Conservation (phyloP, 2,888 invertebrate species). For the Ferdinandea cuprea region DNA sequence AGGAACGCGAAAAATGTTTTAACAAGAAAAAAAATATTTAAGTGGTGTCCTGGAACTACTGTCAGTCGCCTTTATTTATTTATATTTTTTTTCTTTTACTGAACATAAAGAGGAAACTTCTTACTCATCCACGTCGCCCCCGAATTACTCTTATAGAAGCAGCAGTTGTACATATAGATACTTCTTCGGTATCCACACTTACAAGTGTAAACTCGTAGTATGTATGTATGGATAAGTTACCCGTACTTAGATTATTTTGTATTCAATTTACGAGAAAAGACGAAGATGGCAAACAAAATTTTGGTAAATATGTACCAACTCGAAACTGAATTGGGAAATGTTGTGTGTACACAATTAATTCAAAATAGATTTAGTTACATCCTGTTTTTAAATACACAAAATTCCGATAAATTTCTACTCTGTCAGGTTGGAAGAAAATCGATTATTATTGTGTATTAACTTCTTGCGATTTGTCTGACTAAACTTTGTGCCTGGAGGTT, state of each 20-base stretch:
- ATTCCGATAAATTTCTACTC: not conserved
- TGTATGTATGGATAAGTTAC: not conserved
- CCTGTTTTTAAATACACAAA: slow-evolving; percentile 6
- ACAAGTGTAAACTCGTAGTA: slow-evolving; percentile 5
- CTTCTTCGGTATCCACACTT: slow-evolving; percentile 4
- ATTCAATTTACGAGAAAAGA: slow-evolving; percentile 18
- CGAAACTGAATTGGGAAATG: slow-evolving; percentile 22
- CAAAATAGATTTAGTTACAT: slow-evolving; percentile 37
- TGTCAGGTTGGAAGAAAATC: not conserved
- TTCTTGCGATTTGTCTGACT: too few relatives aligned
- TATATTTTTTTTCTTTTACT: not conserved
- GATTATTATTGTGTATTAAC: too few relatives aligned
- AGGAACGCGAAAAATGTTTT: slow-evolving; percentile 41
- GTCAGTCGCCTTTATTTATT: slow-evolving; percentile 3
- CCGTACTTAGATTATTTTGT: slow-evolving; percentile 3
- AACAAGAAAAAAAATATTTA: slow-evolving; percentile 1
- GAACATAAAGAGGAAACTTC: slow-evolving; percentile 7
- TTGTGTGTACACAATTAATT: slow-evolving; percentile 31
- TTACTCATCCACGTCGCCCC: slow-evolving; percentile 17
- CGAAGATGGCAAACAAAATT: not conserved
- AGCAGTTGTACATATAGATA: not conserved
- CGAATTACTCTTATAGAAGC: slow-evolving; percentile 27
- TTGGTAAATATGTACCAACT: slow-evolving; percentile 43
- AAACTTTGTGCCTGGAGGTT: too few relatives aligned
- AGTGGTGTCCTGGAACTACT: slow-evolving; percentile 23